These are phyloP conservation scores for Clistopyga incitator DNA, from an alignment of 2,888 invertebrate species.

Conservation along the genomic window DNA sequence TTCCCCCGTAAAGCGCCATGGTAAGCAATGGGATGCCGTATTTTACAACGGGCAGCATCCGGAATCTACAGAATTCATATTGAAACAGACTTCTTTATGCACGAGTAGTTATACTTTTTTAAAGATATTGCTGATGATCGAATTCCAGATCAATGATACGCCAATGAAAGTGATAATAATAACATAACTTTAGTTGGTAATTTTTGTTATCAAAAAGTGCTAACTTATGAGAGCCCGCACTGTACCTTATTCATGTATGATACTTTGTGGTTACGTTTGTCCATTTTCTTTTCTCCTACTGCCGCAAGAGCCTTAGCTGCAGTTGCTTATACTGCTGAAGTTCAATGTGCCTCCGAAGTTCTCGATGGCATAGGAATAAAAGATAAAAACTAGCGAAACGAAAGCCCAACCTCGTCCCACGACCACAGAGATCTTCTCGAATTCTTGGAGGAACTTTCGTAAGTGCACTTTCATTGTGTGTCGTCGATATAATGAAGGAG, in stretches of 20 bases:
- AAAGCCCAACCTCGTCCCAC: slow-evolving; percentile 6
- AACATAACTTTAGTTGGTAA: neutral
- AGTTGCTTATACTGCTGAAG: slow-evolving; percentile 6
- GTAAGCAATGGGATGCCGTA: too few species aligned
- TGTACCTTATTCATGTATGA: neutral
- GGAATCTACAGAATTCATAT: too few species aligned
- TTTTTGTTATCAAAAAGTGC: neutral
- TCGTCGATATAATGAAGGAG: slow-evolving; percentile 49
- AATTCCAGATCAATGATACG: too few species aligned
- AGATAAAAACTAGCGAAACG: slow-evolving; percentile 44
- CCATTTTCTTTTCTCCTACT: slow-evolving; percentile 3
- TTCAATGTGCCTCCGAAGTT: slow-evolving; percentile 31
- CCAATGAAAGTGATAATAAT: neutral
- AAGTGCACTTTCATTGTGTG: slow-evolving; percentile 49
- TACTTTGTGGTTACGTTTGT: neutral
- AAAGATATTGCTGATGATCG: too few species aligned
- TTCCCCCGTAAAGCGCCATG: too few species aligned
- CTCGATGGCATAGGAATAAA: slow-evolving; percentile 1
- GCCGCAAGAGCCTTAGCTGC: neutral
- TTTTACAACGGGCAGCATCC: too few species aligned
- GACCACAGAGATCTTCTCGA: slow-evolving; percentile 31
- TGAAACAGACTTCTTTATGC: too few species aligned
- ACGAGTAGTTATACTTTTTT: too few species aligned
- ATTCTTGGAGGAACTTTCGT: slow-evolving; percentile 47
- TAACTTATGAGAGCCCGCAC: neutral